Evolutionary conservation across 2,797 vertebrate genomes (phyloP), one percentile per base, ranked within the genome.

Genomic region (Gorsachius magnificus): DNA sequence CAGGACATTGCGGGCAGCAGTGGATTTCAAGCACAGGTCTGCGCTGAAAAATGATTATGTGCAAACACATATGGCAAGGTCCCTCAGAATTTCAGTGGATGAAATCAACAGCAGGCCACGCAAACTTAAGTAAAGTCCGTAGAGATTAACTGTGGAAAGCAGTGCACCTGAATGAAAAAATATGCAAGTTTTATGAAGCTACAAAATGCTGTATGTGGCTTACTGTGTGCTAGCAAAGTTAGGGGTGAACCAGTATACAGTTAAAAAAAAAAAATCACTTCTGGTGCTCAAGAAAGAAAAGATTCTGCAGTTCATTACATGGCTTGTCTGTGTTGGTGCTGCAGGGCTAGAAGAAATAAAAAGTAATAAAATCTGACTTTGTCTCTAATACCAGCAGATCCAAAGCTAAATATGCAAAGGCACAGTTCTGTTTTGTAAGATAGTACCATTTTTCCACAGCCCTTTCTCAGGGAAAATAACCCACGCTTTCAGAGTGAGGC

Each of bases 351-450:
- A 65, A 87, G 83, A 79, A 92, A 89, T 56, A 86, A 84, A 92
- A 95, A 95, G 93, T 84, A 95, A 96, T 94, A 97, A 97, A 97
- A 94, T 83, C 63, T 0, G 92, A 89, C 94, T 96, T 96, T 96
- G 79, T 63, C 68, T 87, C 38, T 96, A 95, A 96, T 95, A 87
- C 82, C 93, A 90, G 63, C 82, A 76, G 79, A 96, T 92, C 87
- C 85, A 72, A 83, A 77, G 51, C 89, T 94, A 92, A 95, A 82
- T 90, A 95, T 70, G 76, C 65, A 76, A 83, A 72, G 38, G 57
- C 31, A 1, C 25, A 56, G n/a, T 58, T 83, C 56, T 91, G 51
- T 94, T 96, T 95, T 83, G 72, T 86, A 94, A 90, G 89, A 83
- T 1, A 72, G 82, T 43, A 45, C 35, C 41, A 38, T 86, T 88